Evolutionary conservation across 1,140 invertebrate genomes (phyloP).

Genomic region (Heterodera carotae): DNA sequence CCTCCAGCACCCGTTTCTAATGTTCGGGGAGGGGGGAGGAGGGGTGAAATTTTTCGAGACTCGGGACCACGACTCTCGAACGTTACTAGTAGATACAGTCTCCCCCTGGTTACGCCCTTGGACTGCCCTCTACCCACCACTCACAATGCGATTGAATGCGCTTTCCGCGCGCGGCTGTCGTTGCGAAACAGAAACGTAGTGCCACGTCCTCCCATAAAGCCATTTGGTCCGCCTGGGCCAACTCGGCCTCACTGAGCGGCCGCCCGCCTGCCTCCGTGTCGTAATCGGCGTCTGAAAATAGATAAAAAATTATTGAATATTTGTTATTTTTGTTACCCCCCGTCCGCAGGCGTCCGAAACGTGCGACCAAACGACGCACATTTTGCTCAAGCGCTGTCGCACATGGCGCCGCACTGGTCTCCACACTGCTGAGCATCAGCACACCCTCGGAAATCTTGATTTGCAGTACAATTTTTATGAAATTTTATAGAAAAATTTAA

Average conservation of each 20-base stretch:
- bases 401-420: constrained; percentile 27
- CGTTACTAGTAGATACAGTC: too few relatives aligned
- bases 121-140: neutral
- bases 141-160: constrained; percentile 36
- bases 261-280: constrained; percentile 23
- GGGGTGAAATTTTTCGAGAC: too few relatives aligned
- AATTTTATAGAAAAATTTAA: too few relatives aligned
- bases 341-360: constrained; percentile 25
- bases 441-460: constrained; percentile 40
- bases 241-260: constrained; percentile 33
- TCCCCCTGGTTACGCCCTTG: neutral
- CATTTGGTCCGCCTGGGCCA: constrained; percentile 10
- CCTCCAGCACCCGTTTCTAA: too few relatives aligned
- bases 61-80: too few relatives aligned
- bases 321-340: constrained; percentile 4
- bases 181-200: constrained; percentile 45
- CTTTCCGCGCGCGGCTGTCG: constrained; percentile 37
- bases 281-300: constrained; percentile 6
- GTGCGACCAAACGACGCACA: constrained; percentile 27
- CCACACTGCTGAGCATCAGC: constrained; percentile 43
- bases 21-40: too few relatives aligned
- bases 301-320: neutral
- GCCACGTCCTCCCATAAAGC: constrained; percentile 41
- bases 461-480: too few relatives aligned
- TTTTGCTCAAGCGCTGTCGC: constrained; percentile 36